Evolutionary conservation across 2,113 vertebrate genomes (phyloP), one percentile per base, ranked within the genome.

Genomic region (Trichechus manatus): DNA sequence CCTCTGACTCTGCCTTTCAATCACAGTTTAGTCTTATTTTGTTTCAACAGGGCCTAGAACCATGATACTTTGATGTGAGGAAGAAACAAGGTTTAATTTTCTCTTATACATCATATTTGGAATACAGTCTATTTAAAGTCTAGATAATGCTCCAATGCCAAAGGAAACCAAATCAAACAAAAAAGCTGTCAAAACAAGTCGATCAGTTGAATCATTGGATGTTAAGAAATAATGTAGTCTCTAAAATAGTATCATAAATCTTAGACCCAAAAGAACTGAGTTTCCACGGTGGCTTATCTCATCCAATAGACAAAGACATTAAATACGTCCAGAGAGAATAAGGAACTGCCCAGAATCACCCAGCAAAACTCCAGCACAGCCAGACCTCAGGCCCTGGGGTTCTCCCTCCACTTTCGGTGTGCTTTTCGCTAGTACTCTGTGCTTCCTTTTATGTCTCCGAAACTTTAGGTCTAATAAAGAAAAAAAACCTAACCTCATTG

Each of bases 51-150:
- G 13, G 22, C 25, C 33, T 66, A 75, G 70, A 82, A 53, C 11
- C 10, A 19, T 31, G 15, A 22, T 61, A 53, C 22, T 61, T 72
- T 56, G 31, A 3, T 68, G 47, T 70, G 23, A 91, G 31, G 61
- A 90, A 85, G 47, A 94, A 53, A 66, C 10, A 75, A 74, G 56
- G 42, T 83, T 83, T 94, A 29, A 82, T 89, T 89, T 72, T 56
- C 23, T 25, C 6, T 77, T 50, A n/a, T 47, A 50, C 42, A 27
- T 63, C 33, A 47, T 31, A 20, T 77, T 84, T 42, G 33, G 33
- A 39, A 33, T 17, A 22, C 72, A 74, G 22, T 81, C 50, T 61
- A n/a, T 44, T 79, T 74, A n/a, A 89, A 89, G 29, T 56, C 50
- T 83, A 50, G 8, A 13, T 53, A 85, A 44, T 23, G 15, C 3